phyloP scores from a whole-genome alignment of 2,888 invertebrate species.

The Anarsia innoxiella region DNA sequence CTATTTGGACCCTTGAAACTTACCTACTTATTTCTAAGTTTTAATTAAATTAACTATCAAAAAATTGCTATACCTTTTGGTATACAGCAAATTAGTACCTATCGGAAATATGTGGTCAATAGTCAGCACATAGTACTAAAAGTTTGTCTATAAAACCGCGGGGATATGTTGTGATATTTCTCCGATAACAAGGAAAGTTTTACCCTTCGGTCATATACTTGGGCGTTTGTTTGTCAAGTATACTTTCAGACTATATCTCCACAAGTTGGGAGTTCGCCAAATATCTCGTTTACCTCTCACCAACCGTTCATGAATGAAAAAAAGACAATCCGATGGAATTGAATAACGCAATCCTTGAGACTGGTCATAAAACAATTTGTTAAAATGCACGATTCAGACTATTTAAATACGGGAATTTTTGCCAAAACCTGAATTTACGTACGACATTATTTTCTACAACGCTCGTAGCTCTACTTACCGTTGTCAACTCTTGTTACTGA shows the following conservation, averaged over 20 bases:
- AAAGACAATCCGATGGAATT: slow-evolving; percentile 3
- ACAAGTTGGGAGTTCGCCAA: slow-evolving; percentile 18
- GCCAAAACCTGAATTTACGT: too few relatives aligned
- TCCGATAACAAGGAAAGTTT: slow-evolving; percentile 67
- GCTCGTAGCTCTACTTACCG: too few relatives aligned
- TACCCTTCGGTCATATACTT: slow-evolving; percentile 28
- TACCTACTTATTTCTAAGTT: too few relatives aligned
- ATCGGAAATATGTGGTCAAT: slow-evolving; percentile 23
- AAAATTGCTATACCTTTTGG: background rate
- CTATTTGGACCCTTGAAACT: too few relatives aligned
- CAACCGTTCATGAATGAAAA: slow-evolving; percentile 10
- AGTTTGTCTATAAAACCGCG: slow-evolving; percentile 57
- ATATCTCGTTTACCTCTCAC: slow-evolving; percentile 15
- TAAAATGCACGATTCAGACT: too few relatives aligned
- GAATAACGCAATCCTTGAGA: background rate
- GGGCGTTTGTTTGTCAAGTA: background rate
- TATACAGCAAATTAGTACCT: background rate
- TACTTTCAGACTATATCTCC: background rate
- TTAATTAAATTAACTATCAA: background rate
- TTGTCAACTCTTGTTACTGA: too few relatives aligned
- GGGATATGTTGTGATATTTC: slow-evolving; percentile 60
- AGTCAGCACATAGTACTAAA: slow-evolving; percentile 39
- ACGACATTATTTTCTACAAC: too few relatives aligned
- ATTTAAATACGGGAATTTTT: too few relatives aligned
- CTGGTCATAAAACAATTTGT: background rate